These are phyloP conservation scores for Hymenopus coronatus DNA, from an alignment of 2,888 invertebrate species.

Conservation along the genomic window DNA sequence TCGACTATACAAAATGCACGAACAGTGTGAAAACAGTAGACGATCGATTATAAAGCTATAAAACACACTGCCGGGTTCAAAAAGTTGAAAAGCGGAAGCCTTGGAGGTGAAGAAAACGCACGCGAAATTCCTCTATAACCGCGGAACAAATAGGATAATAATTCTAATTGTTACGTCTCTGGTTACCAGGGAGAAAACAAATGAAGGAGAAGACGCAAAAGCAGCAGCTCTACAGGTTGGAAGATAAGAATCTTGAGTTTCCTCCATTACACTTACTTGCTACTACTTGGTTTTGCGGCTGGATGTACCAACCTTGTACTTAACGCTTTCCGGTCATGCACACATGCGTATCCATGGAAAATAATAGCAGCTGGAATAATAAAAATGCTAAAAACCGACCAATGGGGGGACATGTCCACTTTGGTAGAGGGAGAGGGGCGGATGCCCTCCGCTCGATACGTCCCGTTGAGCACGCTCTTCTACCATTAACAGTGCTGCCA, in stretches of 20 bases:
- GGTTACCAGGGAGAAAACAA: background rate
- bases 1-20: background rate
- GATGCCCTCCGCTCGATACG: background rate
- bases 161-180: background rate
- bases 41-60: background rate
- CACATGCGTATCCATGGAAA: constrained; percentile 14
- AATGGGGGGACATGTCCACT: constrained; percentile 13
- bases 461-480: background rate
- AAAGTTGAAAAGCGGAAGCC: background rate
- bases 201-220: background rate
- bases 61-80: background rate
- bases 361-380: background rate
- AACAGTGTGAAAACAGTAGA: background rate
- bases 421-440: background rate
- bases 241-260: background rate
- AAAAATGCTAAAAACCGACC: constrained; percentile 7
- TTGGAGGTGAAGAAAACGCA: background rate
- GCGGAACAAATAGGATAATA: background rate
- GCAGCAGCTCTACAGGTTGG: background rate
- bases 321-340: constrained; percentile 19
- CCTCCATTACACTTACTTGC: background rate
- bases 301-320: constrained; percentile 3
- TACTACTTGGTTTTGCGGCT: background rate
- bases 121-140: background rate
- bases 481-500: background rate